Evolutionary conservation across 2,888 invertebrate genomes (phyloP).

Genomic region (Mesoligia furuncula): DNA sequence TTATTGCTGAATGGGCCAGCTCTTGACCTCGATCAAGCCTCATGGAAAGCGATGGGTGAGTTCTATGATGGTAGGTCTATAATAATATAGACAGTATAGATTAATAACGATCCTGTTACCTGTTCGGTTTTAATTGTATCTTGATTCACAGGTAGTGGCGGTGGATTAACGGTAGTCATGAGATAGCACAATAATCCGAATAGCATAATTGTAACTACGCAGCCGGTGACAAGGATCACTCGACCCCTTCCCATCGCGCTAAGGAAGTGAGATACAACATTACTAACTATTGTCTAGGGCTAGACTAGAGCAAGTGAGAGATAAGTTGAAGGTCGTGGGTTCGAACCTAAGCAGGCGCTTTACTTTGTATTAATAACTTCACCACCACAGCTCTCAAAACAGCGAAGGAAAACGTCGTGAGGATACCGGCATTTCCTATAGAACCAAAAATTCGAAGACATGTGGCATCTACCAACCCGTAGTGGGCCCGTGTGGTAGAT

Average conservation of each 20-base stretch:
- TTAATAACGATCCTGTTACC: background rate
- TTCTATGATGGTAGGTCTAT: background rate
- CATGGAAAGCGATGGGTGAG: background rate
- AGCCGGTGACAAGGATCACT: background rate
- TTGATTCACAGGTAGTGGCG: background rate
- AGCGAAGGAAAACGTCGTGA: too few relatives aligned
- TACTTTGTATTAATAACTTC: too few relatives aligned
- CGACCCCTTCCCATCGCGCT: background rate
- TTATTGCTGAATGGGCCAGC: background rate
- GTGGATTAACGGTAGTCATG: constrained; percentile 75
- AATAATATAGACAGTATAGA: background rate
- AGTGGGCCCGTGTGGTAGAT: too few relatives aligned
- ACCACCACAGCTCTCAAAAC: too few relatives aligned
- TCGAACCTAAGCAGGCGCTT: too few relatives aligned
- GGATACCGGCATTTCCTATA: too few relatives aligned
- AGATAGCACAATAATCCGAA: constrained; percentile 70
- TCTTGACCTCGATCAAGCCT: background rate
- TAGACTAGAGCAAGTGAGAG: background rate
- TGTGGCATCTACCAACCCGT: too few relatives aligned
- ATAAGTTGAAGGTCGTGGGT: too few relatives aligned
- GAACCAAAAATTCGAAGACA: too few relatives aligned
- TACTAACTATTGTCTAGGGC: background rate
- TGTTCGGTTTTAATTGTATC: rapidly evolving
- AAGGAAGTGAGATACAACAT: background rate
- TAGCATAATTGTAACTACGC: constrained; percentile 60